Evolutionary conservation across 2,113 vertebrate genomes (phyloP).

Genomic region (Archilochus colubris): DNA sequence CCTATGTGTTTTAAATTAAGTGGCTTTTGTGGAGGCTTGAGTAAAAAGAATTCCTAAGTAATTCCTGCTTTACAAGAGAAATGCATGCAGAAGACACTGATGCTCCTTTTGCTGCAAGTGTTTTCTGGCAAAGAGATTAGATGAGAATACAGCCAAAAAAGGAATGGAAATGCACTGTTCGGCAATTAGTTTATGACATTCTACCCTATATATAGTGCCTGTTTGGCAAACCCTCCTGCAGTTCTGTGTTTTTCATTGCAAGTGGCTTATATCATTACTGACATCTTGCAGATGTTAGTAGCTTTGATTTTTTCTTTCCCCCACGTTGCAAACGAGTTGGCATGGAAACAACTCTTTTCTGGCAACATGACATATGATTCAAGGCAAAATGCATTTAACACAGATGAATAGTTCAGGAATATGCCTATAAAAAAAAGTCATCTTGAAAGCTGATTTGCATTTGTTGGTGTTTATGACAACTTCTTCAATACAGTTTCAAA

Average conservation of each 20-base stretch:
- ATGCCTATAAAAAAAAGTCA: conserved; percentile 81
- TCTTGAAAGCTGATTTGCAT: conserved; percentile 81
- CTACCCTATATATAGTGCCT: conserved; percentile 66
- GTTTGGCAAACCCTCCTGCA: conserved; percentile 74
- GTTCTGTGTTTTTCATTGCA: conserved; percentile 76
- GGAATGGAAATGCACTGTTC: conserved; percentile 61
- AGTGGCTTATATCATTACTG: conserved; percentile 78
- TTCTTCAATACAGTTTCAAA: conserved; percentile 65
- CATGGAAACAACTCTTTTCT: conserved; percentile 86
- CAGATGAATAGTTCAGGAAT: conserved; percentile 84
- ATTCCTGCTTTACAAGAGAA: conserved; percentile 48
- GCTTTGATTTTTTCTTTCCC: conserved; percentile 76
- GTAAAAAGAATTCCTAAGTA: conserved; percentile 22
- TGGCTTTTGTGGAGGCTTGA: conserved; percentile 52
- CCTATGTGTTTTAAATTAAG: conserved; percentile 64
- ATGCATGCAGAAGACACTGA: conserved; percentile 36
- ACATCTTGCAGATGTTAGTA: conserved; percentile 85
- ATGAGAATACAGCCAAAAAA: conserved; percentile 68
- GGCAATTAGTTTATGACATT: conserved; percentile 70
- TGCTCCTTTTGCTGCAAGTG: conserved; percentile 62
- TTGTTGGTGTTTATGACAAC: conserved; percentile 79
- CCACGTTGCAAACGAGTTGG: conserved; percentile 84
- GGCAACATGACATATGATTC: conserved; percentile 84
- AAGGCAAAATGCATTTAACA: conserved; percentile 86
- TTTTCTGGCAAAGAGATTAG: conserved; percentile 58